These are phyloP conservation scores for Salmo trutta DNA, from an alignment of 2,797 vertebrate genomes.

Conservation along the genomic window DNA sequence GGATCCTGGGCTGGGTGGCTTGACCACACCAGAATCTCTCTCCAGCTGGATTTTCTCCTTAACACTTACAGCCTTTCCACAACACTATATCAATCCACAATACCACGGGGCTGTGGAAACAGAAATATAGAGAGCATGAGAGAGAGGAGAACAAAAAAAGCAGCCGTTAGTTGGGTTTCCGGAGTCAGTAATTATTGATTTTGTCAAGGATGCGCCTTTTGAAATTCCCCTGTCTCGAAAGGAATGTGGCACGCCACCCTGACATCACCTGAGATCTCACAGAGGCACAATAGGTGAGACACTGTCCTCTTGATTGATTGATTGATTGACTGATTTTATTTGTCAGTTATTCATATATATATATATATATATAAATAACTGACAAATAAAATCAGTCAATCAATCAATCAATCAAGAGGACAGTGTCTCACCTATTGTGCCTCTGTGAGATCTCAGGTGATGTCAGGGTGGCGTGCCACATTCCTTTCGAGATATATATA, in stretches of 20 bases:
- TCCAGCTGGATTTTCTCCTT: background rate
- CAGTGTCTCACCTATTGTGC: background rate
- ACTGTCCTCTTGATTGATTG: background rate
- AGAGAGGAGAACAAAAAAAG: background rate
- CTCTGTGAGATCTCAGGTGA: background rate
- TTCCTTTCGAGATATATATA: background rate
- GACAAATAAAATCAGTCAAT: too few relatives aligned
- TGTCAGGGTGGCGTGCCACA: background rate
- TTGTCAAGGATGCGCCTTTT: background rate
- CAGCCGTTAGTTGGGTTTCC: too few relatives aligned
- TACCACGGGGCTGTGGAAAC: background rate
- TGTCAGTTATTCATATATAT: too few relatives aligned
- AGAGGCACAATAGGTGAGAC: background rate
- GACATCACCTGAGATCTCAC: background rate
- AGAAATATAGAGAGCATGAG: background rate
- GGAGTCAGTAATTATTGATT: background rate
- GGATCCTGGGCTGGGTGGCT: conserved; percentile 36
- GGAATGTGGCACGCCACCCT: background rate
- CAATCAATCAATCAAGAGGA: too few relatives aligned
- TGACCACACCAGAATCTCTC: conserved; percentile 33
- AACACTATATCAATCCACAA: background rate
- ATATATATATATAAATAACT: background rate
- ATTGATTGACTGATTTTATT: too few relatives aligned
- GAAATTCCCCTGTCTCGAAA: background rate
- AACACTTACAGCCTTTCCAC: background rate